Evolutionary conservation across 2,797 vertebrate genomes (phyloP).

Genomic region (Hypotaenidia philippensis): DNA sequence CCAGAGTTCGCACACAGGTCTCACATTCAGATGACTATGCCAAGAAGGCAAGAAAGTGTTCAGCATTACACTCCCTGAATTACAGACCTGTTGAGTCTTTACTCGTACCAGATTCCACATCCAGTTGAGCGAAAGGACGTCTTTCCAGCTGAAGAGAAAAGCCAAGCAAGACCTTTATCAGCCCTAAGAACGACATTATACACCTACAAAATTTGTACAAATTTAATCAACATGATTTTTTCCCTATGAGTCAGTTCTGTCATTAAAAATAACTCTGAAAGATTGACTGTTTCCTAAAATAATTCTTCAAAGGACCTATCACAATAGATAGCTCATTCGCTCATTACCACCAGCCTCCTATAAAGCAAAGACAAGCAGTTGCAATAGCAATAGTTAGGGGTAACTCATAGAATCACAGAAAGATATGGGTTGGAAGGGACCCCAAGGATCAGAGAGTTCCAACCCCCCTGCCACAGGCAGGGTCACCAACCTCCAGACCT

Average conservation of each 20-base stretch:
- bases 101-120: background rate
- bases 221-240: background rate
- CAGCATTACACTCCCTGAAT: background rate
- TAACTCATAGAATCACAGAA: background rate
- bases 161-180: background rate
- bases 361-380: background rate
- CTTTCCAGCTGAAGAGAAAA: background rate
- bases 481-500: no score
- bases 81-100: background rate
- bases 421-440: no score
- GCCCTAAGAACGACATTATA: background rate
- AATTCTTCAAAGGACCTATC: background rate
- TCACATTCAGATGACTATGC: background rate
- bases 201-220: background rate
- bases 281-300: background rate
- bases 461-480: no score
- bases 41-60: background rate
- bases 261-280: constrained; percentile 5
- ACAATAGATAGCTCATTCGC: background rate
- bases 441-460: no score
- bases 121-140: background rate
- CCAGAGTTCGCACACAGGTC: background rate
- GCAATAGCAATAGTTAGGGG: background rate
- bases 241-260: background rate
- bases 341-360: background rate